phyloP scores from a whole-genome alignment of 2,113 vertebrate species.

The Otus sunia region DNA sequence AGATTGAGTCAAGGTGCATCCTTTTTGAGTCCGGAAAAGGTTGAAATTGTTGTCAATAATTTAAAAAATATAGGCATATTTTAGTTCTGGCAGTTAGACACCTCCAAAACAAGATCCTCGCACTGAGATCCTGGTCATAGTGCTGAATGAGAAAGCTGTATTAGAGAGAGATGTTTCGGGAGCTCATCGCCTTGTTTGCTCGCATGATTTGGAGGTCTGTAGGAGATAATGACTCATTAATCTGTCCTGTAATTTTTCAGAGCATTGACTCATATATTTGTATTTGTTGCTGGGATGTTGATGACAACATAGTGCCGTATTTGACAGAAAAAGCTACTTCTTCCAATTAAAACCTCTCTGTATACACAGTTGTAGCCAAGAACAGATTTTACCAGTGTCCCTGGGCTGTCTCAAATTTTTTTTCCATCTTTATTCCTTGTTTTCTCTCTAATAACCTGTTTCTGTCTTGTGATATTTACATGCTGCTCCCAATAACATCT shows the following conservation, averaged over 20 bases:
- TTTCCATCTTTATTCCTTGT: not conserved
- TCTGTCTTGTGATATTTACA: constrained; percentile 29
- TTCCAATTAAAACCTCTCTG: not conserved
- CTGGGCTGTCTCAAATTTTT: not conserved
- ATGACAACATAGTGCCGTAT: not conserved
- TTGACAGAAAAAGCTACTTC: constrained; percentile 19
- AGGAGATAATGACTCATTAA: constrained; percentile 14
- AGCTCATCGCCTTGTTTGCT: not conserved
- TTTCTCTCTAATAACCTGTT: constrained; percentile 36
- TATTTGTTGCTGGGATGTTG: constrained; percentile 6
- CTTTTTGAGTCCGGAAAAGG: not conserved
- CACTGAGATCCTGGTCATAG: not conserved
- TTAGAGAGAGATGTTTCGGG: not conserved
- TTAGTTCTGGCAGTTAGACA: not conserved
- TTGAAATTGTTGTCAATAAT: not conserved
- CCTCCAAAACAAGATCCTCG: not conserved
- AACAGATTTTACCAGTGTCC: not conserved
- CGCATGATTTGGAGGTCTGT: not conserved
- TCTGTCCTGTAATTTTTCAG: not conserved
- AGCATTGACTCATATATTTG: not conserved
- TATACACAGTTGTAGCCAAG: not conserved
- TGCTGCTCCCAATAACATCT: not conserved
- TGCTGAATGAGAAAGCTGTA: not conserved
- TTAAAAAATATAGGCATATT: not conserved
- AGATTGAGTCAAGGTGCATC: not conserved